phyloP scores from a whole-genome alignment of 2,113 vertebrate species.

The Paramormyrops kingsleyae region DNA sequence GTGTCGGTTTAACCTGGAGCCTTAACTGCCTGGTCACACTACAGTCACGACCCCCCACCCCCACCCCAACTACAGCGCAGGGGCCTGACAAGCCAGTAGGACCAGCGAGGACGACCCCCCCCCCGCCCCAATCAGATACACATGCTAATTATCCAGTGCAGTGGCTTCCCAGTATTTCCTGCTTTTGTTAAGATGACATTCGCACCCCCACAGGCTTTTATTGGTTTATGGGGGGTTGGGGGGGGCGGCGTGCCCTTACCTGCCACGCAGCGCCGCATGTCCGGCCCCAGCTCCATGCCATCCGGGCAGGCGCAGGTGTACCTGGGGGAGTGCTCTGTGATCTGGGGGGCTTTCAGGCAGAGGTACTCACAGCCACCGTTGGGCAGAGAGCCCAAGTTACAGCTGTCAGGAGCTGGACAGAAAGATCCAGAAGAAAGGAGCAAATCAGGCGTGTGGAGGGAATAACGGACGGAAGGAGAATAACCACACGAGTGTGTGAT shows the following conservation, averaged over 20 bases:
- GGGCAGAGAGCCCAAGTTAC: conserved; percentile 77
- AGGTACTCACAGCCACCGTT: conserved; percentile 94
- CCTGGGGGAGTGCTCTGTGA: conserved; percentile 82
- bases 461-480: neutral
- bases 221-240: too few relatives aligned
- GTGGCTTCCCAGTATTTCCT: too few relatives aligned
- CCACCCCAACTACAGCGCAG: neutral
- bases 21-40: neutral
- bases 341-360: conserved; percentile 90
- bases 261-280: conserved; percentile 85
- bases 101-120: too few relatives aligned
- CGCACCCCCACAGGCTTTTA: neutral
- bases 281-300: conserved; percentile 81
- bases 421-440: conserved; percentile 16
- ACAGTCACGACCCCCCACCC: neutral
- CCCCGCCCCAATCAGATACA: too few relatives aligned
- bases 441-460: neutral
- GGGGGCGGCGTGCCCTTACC: conserved; percentile 54
- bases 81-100: too few relatives aligned
- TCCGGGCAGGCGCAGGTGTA: conserved; percentile 94
- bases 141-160: too few relatives aligned
- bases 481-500: conserved; percentile 1
- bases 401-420: conserved; percentile 73
- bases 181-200: too few relatives aligned
- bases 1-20: neutral